Percentiles rank a stretch among this genome's conserved stretches.
Conservation (phyloP, 2,797 vertebrate species). For the Chiloscyllium punctatum region DNA sequence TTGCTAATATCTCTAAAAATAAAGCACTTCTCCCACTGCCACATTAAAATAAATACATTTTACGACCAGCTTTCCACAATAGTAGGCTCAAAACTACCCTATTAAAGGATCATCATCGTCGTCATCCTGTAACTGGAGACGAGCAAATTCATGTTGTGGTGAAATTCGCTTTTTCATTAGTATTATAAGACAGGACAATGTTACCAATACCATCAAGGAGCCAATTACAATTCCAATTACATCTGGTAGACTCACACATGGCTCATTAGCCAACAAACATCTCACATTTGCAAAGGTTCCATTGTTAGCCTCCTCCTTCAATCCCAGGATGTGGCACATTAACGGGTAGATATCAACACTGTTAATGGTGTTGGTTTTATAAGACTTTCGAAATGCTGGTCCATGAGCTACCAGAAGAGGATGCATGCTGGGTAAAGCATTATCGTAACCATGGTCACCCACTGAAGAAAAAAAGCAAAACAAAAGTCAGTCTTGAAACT, state of each 20-base stretch:
- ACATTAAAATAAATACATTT: background rate
- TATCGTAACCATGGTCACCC: conserved; percentile 94
- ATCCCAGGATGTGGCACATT: conserved; percentile 81
- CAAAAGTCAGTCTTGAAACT: background rate
- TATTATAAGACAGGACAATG: conserved; percentile 63
- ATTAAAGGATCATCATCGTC: conserved; percentile 71
- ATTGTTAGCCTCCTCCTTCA: conserved; percentile 73
- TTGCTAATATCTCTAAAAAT: background rate
- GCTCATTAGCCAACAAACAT: conserved; percentile 68
- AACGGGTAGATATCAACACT: conserved; percentile 87
- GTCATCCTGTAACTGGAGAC: conserved; percentile 69
- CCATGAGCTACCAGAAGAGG: conserved; percentile 81
- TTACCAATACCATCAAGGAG: conserved; percentile 63
- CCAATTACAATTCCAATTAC: conserved; percentile 68
- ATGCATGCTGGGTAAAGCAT: conserved; percentile 82
- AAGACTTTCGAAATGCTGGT: conserved; percentile 72
- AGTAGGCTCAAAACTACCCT: conserved; percentile 50
- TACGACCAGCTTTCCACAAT: background rate
- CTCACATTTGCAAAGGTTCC: conserved; percentile 66
- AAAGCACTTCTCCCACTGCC: background rate
- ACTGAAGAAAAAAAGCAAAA: conserved; percentile 56
- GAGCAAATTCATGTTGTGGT: conserved; percentile 56
- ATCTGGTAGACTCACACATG: conserved; percentile 60
- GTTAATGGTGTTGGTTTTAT: conserved; percentile 54
- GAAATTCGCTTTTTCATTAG: conserved; percentile 52